phyloP scores from a whole-genome alignment of 2,113 vertebrate genomes.

The Microtus richardsoni region DNA sequence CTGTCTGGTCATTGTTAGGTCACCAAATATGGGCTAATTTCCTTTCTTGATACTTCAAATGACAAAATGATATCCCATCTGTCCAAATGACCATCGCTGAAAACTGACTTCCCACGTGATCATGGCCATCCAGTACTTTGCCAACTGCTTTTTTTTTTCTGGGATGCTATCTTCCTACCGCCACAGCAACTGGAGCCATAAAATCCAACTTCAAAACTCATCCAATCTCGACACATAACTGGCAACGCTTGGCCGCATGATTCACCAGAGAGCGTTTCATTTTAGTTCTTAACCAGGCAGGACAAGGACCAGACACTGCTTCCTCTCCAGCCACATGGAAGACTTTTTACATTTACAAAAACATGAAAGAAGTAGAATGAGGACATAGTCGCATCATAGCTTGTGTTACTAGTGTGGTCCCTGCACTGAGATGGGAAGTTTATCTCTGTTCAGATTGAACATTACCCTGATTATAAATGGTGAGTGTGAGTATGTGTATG shows the following conservation, averaged over 20 bases:
- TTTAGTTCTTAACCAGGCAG: conserved; percentile 56
- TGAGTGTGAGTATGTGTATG: too few relatives aligned
- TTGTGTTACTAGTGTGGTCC: not conserved
- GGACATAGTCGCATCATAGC: conserved; percentile 4
- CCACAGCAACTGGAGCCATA: not conserved
- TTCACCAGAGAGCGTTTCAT: conserved; percentile 46
- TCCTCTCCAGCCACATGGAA: conserved; percentile 57
- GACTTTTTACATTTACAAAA: conserved; percentile 61
- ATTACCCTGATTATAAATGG: not conserved
- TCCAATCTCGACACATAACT: not conserved
- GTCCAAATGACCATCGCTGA: not conserved
- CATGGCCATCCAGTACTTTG: not conserved
- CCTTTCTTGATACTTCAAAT: conserved; percentile 23
- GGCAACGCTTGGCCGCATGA: not conserved
- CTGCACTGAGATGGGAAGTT: not conserved
- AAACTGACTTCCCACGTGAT: not conserved
- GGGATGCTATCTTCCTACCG: conserved; percentile 23
- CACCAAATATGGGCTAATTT: conserved; percentile 27
- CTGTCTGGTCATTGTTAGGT: not conserved
- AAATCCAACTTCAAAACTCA: conserved; percentile 39
- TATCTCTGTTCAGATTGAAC: not conserved
- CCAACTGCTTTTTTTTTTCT: not conserved
- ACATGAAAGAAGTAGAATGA: conserved; percentile 31
- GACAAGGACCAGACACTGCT: conserved; percentile 52
- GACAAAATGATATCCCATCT: conserved; percentile 17